Evolutionary conservation across 2,888 invertebrate genomes (phyloP).

Genomic region (Operophtera brumata): DNA sequence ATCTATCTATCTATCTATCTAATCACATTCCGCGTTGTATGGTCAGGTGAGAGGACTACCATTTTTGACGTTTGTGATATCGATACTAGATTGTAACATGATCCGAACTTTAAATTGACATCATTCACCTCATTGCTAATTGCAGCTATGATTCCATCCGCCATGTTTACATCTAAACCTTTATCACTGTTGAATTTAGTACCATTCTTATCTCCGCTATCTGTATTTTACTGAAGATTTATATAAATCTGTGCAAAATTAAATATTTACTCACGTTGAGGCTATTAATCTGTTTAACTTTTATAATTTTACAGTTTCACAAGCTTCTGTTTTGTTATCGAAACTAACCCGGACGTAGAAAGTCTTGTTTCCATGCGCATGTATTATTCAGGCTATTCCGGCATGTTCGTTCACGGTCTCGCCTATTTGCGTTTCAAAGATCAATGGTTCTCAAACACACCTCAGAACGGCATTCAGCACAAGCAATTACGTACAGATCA

Average conservation of each 20-base stretch:
- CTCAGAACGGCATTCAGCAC: neutral
- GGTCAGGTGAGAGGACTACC: no score
- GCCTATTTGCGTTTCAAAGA: slow-evolving; percentile 9
- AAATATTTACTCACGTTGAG: neutral
- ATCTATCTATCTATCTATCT: no score
- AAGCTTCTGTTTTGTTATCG: slow-evolving; percentile 9
- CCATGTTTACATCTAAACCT: slow-evolving; percentile 16
- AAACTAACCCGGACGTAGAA: slow-evolving; percentile 4
- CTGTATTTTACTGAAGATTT: slow-evolving; percentile 31
- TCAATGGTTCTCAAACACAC: slow-evolving; percentile 11
- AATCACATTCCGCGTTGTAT: no score
- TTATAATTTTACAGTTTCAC: neutral
- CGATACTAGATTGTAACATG: no score
- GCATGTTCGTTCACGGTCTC: slow-evolving; percentile 5
- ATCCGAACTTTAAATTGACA: no score
- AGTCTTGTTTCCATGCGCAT: slow-evolving; percentile 10
- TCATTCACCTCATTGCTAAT: neutral
- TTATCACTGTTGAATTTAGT: slow-evolving; percentile 23
- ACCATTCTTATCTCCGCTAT: slow-evolving; percentile 34
- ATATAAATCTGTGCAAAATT: slow-evolving; percentile 8
- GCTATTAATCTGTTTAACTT: neutral
- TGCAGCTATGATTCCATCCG: slow-evolving; percentile 16
- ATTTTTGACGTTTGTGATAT: no score
- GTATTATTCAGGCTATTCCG: slow-evolving; percentile 14
- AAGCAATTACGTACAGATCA: neutral